Evolutionary conservation across 1,140 invertebrate genomes (phyloP), one percentile per base, ranked within the genome.

Genomic region (Colletes gigas): DNA sequence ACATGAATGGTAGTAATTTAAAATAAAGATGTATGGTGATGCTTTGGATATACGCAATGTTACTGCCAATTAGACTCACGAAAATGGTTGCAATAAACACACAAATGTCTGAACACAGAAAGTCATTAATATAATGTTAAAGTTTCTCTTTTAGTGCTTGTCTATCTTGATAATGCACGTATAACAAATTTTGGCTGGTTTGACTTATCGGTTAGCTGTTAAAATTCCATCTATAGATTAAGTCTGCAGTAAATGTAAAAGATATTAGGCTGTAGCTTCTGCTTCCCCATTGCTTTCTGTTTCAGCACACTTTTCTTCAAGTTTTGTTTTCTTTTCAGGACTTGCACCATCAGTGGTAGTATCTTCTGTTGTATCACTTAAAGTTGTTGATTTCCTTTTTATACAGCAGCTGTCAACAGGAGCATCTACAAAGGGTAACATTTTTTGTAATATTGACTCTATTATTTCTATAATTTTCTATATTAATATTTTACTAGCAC

Each of bases 251-350:
- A 82, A 89, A 86, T 79, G 83, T 89, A 82, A 83, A 88, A 84
- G 90, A 88, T 84, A 90, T 95, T 96, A 96, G 93, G 95, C 95
- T 83, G 94, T 94, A 74, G 95, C 94, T 90, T 96, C 95, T 77
- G 95, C 94, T 39, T 95, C 94, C 72, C 94, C 94, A 75, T 94
- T 94, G 88, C 93, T 93, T 78, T 95, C 95, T 52, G 93, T 92
- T 57, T 94, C 93, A 14, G 94, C 94, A 63, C 93, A 86, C 81
- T 95, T 95, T 30, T 96, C 95, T 3, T 95, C 95, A 44, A 96
- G 91, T 93, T 96, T 97, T 73, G 95, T 94, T 85, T 97, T 97
- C 91, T 97, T 97, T 86, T 96, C 96, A 19, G 95, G 95, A 85
- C 94, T 95, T 19, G 94, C 94, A 70, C 94, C 95, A 81, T 96